Percentiles rank a stretch among this genome's conserved stretches.
Evolutionary conservation across 2,888 invertebrate genomes (phyloP).

Genomic region (Pardosa pseudoannulata): DNA sequence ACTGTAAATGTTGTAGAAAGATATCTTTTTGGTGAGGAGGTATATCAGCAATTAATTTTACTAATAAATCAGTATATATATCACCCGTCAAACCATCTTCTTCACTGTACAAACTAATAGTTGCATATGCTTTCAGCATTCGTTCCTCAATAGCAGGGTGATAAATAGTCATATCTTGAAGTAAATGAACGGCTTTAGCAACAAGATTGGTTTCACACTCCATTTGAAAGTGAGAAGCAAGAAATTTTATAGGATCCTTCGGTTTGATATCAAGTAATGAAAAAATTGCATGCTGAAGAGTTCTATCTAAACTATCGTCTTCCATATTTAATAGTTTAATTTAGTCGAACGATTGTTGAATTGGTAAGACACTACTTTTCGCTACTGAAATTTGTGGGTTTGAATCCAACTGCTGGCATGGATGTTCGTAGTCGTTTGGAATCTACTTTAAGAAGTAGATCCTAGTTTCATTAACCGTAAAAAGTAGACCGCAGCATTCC

Average conservation of each 20-base stretch:
- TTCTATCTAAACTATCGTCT: conserved; percentile 60
- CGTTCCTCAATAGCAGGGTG: conserved; percentile 68
- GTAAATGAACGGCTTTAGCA: conserved; percentile 70
- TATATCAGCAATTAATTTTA: conserved; percentile 59
- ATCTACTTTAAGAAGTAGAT: no score
- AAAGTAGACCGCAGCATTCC: no score
- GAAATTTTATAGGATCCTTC: conserved; percentile 71
- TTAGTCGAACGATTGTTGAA: no score
- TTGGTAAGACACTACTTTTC: no score
- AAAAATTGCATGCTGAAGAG: conserved; percentile 64
- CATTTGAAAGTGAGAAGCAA: conserved; percentile 72
- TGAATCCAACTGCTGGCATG: no score
- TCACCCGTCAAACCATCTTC: conserved; percentile 73
- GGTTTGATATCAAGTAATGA: conserved; percentile 71
- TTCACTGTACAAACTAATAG: conserved; percentile 72
- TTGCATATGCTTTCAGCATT: conserved; percentile 67
- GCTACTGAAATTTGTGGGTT: no score
- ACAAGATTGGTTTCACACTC: conserved; percentile 73
- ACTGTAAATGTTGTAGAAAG: conserved; percentile 70
- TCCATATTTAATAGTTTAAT: conserved; percentile 38
- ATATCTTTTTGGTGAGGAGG: conserved; percentile 56
- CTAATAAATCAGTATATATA: conserved; percentile 72
- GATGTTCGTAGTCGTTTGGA: no score
- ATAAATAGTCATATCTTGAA: conserved; percentile 60
- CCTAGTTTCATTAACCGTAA: no score